Evolutionary conservation across 2,888 invertebrate genomes (phyloP).

Genomic region (Dynastes grantii): DNA sequence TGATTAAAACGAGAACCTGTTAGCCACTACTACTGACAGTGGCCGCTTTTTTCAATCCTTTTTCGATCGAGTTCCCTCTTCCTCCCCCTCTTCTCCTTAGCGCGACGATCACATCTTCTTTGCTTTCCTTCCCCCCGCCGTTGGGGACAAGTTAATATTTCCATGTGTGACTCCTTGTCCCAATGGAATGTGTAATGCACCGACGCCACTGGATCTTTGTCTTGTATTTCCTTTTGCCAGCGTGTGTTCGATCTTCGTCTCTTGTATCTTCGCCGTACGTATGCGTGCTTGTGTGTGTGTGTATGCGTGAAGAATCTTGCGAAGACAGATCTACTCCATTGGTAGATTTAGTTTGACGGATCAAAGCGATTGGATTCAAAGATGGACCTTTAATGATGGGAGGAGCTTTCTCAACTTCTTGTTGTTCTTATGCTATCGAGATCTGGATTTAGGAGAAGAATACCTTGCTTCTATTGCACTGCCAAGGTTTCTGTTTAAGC

Average conservation of each 20-base stretch:
- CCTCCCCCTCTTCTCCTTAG: conserved; percentile 12
- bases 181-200: conserved; percentile 56
- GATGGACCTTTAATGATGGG: conserved; percentile 50
- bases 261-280: conserved; percentile 47
- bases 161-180: conserved; percentile 53
- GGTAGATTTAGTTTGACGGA: conserved; percentile 55
- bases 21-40: conserved; percentile 57
- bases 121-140: conserved; percentile 37
- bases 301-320: conserved; percentile 55
- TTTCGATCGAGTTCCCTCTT: conserved; percentile 38
- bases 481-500: neutral
- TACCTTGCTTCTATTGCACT: neutral
- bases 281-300: conserved; percentile 26
- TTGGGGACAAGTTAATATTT: conserved; percentile 52
- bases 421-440: conserved; percentile 11
- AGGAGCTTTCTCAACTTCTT: conserved; percentile 35
- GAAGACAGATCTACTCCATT: conserved; percentile 57
- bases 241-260: conserved; percentile 30
- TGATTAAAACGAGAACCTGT: conserved; percentile 64
- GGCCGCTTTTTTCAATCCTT: conserved; percentile 50
- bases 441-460: neutral
- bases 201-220: conserved; percentile 55
- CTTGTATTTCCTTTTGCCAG: conserved; percentile 47
- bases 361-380: conserved; percentile 56
- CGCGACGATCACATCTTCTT: conserved; percentile 10